Evolutionary conservation across 2,888 invertebrate genomes (phyloP).

Genomic region (Hydroisotoma schaefferi): DNA sequence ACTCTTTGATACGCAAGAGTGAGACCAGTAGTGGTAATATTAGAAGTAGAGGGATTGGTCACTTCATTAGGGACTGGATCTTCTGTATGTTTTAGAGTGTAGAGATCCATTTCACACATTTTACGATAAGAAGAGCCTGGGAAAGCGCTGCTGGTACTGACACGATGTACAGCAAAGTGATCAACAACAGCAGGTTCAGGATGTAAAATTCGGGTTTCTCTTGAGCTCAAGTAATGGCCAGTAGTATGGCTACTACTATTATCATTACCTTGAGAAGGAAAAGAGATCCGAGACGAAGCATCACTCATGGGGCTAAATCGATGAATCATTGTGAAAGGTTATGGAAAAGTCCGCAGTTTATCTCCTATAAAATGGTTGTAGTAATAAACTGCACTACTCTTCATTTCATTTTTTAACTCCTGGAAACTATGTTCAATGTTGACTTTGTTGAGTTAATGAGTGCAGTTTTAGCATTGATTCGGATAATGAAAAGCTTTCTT

Average conservation of each 20-base stretch:
- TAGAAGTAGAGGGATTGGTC: neutral
- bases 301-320: neutral
- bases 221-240: neutral
- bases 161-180: neutral
- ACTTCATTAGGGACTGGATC: slow-evolving; percentile 2
- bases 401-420: too few relatives aligned
- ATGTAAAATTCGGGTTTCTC: neutral
- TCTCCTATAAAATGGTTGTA: too few relatives aligned
- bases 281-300: neutral
- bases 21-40: too few relatives aligned
- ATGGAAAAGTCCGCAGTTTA: slow-evolving; percentile 36
- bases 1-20: neutral
- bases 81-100: neutral
- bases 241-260: neutral
- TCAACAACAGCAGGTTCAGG: too few relatives aligned
- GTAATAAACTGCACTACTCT: too few relatives aligned
- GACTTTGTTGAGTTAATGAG: too few relatives aligned
- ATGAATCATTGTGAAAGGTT: slow-evolving; percentile 38
- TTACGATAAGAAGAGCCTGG: neutral
- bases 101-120: neutral
- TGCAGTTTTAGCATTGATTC: too few relatives aligned
- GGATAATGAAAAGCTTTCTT: too few relatives aligned
- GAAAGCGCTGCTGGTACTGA: neutral
- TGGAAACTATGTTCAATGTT: too few relatives aligned
- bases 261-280: neutral